phyloP scores from a whole-genome alignment of 2,888 invertebrate species.

The Azorinus chamasolen region DNA sequence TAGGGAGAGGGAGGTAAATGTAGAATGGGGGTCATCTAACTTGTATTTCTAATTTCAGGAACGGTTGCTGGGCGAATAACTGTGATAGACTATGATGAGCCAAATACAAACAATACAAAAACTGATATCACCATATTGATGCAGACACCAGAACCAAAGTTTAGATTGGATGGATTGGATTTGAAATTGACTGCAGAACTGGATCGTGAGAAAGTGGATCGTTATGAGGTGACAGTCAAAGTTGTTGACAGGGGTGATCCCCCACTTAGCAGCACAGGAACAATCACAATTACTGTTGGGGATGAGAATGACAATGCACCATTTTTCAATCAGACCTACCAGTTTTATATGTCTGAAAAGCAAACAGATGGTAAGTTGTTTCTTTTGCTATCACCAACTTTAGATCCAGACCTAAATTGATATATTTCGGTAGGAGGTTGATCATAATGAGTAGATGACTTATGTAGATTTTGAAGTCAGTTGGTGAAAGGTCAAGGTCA shows the following conservation, averaged over 20 bases:
- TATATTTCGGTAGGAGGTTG: no score
- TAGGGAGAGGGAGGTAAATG: no score
- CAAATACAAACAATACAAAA: background rate
- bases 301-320: conserved; percentile 99
- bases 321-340: conserved; percentile 89
- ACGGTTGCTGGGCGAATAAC: conserved; percentile 3
- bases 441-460: no score
- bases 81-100: conserved; percentile 62
- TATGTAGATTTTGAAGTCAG: no score
- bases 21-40: no score
- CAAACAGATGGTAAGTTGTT: conserved; percentile 22
- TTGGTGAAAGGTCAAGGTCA: no score
- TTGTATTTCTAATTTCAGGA: background rate
- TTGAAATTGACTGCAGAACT: conserved; percentile 74
- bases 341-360: conserved; percentile 40
- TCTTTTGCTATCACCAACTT: no score
- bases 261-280: conserved; percentile 91
- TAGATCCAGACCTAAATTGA: no score
- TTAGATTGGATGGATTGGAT: conserved; percentile 67
- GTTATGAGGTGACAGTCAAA: conserved; percentile 97
- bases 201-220: conserved; percentile 78
- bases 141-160: conserved; percentile 44
- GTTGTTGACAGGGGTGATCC: conserved; percentile 90
- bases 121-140: conserved; percentile 1
- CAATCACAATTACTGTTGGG: conserved; percentile 98